A percentile compares a stretch with the other conserved stretches of the same genome.
phyloP scores from a whole-genome alignment of 2,113 vertebrate genomes.

The Rhinolophus ferrumequinum region DNA sequence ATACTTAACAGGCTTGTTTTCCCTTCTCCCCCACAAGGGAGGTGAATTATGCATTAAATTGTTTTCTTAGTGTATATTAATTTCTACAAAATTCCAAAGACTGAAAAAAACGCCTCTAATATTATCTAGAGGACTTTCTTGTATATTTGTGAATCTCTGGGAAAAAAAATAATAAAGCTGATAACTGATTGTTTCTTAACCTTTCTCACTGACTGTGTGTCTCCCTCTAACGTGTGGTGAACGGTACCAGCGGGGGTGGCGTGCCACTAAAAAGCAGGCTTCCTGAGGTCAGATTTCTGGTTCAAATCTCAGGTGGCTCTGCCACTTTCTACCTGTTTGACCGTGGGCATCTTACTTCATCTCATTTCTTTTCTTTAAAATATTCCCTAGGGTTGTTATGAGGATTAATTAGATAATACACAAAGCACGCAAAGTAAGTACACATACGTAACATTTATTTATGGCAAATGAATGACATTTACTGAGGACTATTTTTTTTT shows the following conservation, averaged over 20 bases:
- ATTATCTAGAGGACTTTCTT: neutral
- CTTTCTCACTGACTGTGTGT: neutral
- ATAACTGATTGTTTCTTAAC: neutral
- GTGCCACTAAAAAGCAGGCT: too few species aligned
- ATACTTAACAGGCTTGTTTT: neutral
- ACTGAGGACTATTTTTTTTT: neutral
- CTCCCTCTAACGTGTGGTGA: neutral
- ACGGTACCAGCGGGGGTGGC: neutral
- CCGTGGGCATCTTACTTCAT: neutral
- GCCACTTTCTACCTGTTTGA: neutral
- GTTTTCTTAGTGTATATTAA: slow-evolving; percentile 17
- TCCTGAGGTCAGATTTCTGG: neutral
- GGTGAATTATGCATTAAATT: neutral
- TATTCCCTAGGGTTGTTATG: neutral
- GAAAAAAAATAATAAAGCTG: neutral
- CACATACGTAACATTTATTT: neutral
- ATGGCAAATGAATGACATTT: neutral
- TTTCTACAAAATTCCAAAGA: slow-evolving; percentile 3
- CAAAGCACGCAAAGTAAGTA: neutral
- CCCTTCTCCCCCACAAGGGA: neutral
- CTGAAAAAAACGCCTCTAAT: neutral
- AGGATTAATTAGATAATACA: neutral
- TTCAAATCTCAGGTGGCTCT: neutral
- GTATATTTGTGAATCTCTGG: neutral
- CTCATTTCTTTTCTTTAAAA: neutral